phyloP scores from a whole-genome alignment of 1,140 invertebrate species.

The Camponotus floridanus region DNA sequence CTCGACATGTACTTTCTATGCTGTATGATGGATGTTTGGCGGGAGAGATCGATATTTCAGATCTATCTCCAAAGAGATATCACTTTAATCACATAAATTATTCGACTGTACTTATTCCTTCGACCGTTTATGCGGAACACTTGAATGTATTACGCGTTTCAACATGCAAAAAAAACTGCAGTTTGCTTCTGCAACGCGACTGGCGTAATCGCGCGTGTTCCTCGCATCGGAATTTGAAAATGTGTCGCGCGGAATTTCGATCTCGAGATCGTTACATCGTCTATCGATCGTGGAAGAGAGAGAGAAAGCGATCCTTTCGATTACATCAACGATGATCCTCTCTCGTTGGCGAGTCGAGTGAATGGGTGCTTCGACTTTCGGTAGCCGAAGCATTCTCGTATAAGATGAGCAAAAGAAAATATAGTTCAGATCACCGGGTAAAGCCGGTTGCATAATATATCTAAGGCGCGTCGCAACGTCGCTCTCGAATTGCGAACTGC shows the following conservation, averaged over 20 bases:
- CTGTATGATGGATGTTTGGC: slow-evolving; percentile 38
- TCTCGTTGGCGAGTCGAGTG: slow-evolving; percentile 54
- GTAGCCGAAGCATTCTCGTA: slow-evolving; percentile 64
- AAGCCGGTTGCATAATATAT: slow-evolving; percentile 66
- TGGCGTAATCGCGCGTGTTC: slow-evolving; percentile 17
- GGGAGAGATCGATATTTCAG: not conserved
- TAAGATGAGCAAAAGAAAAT: slow-evolving; percentile 65
- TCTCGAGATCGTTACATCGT: slow-evolving; percentile 35
- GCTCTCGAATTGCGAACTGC: slow-evolving; percentile 33
- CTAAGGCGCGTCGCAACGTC: slow-evolving; percentile 65
- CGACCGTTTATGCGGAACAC: too few species aligned
- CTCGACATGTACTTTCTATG: slow-evolving; percentile 34
- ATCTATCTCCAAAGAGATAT: not conserved
- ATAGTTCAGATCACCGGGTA: slow-evolving; percentile 66
- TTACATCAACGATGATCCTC: slow-evolving; percentile 57
- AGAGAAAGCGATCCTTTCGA: slow-evolving; percentile 14
- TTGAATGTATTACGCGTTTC: too few species aligned
- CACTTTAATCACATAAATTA: not conserved
- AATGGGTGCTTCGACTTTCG: slow-evolving; percentile 65
- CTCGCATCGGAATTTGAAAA: slow-evolving; percentile 56
- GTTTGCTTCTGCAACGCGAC: not conserved
- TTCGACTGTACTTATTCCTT: too few species aligned
- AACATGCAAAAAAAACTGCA: not conserved
- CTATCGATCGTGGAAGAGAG: slow-evolving; percentile 15
- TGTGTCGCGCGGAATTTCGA: slow-evolving; percentile 48